phyloP scores from a whole-genome alignment of 2,797 vertebrate species.

The Atherinosoma microstoma region DNA sequence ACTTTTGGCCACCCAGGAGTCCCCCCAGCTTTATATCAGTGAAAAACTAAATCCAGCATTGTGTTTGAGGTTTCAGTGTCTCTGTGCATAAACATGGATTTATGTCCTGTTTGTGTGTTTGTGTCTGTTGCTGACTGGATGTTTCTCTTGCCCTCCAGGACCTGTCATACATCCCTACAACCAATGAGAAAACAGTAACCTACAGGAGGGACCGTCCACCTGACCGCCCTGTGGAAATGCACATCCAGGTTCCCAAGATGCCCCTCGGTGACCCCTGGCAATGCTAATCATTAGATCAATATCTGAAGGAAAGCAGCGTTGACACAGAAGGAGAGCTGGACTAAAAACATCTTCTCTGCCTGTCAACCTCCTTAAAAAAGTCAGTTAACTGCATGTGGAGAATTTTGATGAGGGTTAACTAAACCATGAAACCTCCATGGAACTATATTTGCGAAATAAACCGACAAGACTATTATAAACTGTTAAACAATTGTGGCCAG shows the following conservation, averaged over 20 bases:
- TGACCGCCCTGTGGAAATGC: constrained; percentile 87
- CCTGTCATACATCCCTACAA: constrained; percentile 88
- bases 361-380: constrained; percentile 13
- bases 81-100: neutral
- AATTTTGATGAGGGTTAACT: constrained; percentile 14
- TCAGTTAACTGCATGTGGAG: constrained; percentile 20
- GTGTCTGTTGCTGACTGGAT: constrained; percentile 5
- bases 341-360: constrained; percentile 31
- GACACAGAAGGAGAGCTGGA: constrained; percentile 45
- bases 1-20: neutral
- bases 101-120: neutral
- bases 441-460: constrained; percentile 26
- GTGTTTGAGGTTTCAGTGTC: constrained; percentile 5
- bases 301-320: constrained; percentile 37
- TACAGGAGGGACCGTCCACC: constrained; percentile 90
- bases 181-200: constrained; percentile 93
- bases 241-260: constrained; percentile 90
- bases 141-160: constrained; percentile 80
- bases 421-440: constrained; percentile 39
- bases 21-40: neutral
- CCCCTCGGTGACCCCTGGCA: constrained; percentile 85
- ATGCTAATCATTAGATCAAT: constrained; percentile 40
- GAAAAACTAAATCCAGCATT: neutral
- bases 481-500: constrained; percentile 62
- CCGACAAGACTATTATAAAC: constrained; percentile 20